phyloP scores from a whole-genome alignment of 2,113 vertebrate species.

The Siniperca knerii region DNA sequence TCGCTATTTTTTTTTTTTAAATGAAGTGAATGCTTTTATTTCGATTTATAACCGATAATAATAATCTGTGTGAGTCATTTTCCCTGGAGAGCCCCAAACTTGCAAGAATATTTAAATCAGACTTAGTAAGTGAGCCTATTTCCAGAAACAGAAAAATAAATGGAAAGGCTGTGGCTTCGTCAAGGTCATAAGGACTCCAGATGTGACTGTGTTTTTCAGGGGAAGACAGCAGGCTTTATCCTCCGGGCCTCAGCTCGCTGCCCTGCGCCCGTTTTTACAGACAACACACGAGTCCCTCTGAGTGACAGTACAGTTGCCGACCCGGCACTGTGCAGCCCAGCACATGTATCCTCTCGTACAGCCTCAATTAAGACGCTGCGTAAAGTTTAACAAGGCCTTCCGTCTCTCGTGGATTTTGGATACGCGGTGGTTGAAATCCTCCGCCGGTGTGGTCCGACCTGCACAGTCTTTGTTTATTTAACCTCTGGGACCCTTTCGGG shows the following conservation, averaged over 20 bases:
- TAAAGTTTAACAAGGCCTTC: constrained; percentile 89
- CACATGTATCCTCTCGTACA: constrained; percentile 79
- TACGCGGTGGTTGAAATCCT: constrained; percentile 87
- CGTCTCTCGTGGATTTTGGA: constrained; percentile 88
- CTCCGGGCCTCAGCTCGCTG: constrained; percentile 55
- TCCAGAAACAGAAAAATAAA: constrained; percentile 60
- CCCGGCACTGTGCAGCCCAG: neutral
- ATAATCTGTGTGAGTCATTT: neutral
- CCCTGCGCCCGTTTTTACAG: constrained; percentile 33
- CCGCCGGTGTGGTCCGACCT: constrained; percentile 93
- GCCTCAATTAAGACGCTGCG: constrained; percentile 85
- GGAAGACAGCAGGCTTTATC: constrained; percentile 61
- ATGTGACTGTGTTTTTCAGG: constrained; percentile 73
- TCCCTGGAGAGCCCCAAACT: neutral
- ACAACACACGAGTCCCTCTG: constrained; percentile 20
- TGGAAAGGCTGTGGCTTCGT: constrained; percentile 45
- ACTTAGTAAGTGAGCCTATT: constrained; percentile 37
- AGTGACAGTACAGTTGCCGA: constrained; percentile 43
- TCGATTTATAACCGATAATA: neutral
- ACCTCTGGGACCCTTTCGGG: constrained; percentile 88
- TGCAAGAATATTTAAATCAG: constrained; percentile 3
- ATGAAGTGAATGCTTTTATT: neutral
- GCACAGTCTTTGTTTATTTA: constrained; percentile 95
- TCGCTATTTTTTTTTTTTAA: neutral
- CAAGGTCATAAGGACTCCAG: constrained; percentile 80